Base-by-base conservation (phyloP, 2,888 invertebrate genomes). In the Oscheius myriophilus region DNA sequence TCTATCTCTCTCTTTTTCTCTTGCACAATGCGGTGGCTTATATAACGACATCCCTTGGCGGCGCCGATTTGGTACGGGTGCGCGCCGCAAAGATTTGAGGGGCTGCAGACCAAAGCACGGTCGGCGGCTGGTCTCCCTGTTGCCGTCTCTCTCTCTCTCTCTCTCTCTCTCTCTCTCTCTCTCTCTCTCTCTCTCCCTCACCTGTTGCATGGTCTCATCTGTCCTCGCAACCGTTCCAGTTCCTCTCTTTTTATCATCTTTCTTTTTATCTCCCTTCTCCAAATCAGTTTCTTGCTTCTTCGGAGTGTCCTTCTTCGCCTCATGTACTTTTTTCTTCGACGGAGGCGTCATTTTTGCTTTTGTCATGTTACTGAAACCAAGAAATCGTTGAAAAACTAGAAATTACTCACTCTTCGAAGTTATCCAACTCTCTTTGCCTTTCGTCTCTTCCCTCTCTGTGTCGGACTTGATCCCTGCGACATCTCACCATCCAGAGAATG, bases 401-500 rank as follows among this genome's bases (percentile, higher is more conserved):
- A 41, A 43, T 7, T 26, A 33, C 49, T 21, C 18, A 67, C 67
- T 59, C 59, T 49, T 68, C 71, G 33, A 74, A 76, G 21, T 72
- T 58, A 23, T 74, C 70, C 46, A 73, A 23, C 18, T 76, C 74
- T 16, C 68, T 46, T 55, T 69, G 74, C 23, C 72, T 67, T 26
- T 74, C 72, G 16, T 74, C 55, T 26, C 69, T 70, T 23, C 71
- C 74, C 46, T 76, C 74, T 21, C 45, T 57, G 14, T 71, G 70
- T 18, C 71, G 65, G 43, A 73, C 42, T 18, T 72, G 69, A 66
- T 76, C 73, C 23, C 70, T 42, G n/a, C 76, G 69, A 58, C 76
- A 76, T 21, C 76, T 63, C n/a, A 74, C 72, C 69, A 74, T 65
- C 76, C 76, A 76, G 18, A 76, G 46, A 39, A 68, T 67, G 2